Percentiles rank a stretch among this genome's conserved stretches.
Conservation (phyloP, 2,888 invertebrate genomes). For the Acronicta alni region DNA sequence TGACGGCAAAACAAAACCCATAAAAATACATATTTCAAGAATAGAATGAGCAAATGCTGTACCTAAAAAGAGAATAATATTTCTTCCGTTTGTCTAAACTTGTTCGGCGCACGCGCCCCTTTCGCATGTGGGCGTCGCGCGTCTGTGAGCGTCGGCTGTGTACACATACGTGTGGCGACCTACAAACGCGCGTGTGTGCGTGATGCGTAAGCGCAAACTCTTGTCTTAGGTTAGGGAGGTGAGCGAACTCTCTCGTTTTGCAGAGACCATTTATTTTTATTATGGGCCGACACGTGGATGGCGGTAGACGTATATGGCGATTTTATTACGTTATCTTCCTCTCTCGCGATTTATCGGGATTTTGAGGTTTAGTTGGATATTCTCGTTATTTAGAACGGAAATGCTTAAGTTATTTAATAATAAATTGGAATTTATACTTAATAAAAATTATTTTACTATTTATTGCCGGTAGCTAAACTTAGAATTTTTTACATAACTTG, state of each 20-base stretch:
- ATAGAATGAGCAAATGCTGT: slow-evolving; percentile 75
- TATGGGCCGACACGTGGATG: slow-evolving; percentile 84
- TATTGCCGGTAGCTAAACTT: no score
- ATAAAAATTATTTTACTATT: slow-evolving; percentile 8
- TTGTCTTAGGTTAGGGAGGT: slow-evolving; percentile 90
- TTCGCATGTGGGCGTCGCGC: slow-evolving; percentile 69
- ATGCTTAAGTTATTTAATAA: slow-evolving; percentile 17
- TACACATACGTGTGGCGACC: slow-evolving; percentile 67
- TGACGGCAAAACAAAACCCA: slow-evolving; percentile 46
- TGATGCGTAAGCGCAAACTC: slow-evolving; percentile 80
- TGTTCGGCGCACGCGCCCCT: slow-evolving; percentile 85
- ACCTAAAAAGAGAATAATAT: slow-evolving; percentile 88
- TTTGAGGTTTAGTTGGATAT: slow-evolving; percentile 38
- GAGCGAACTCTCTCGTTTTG: slow-evolving; percentile 85
- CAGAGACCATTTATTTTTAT: slow-evolving; percentile 88
- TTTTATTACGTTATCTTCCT: slow-evolving; percentile 83
- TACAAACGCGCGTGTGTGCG: slow-evolving; percentile 72
- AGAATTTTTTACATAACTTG: no score
- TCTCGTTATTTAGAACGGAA: slow-evolving; percentile 34
- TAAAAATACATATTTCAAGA: slow-evolving; percentile 62
- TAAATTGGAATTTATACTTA: slow-evolving; percentile 22
- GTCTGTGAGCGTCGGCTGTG: slow-evolving; percentile 62
- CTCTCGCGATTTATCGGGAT: slow-evolving; percentile 62
- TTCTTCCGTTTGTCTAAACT: slow-evolving; percentile 89
- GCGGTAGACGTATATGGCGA: slow-evolving; percentile 69